A percentile compares a stretch with the other conserved stretches of the same genome.
phyloP scores from a whole-genome alignment of 2,888 invertebrate species.

The Apotomis turbidana region DNA sequence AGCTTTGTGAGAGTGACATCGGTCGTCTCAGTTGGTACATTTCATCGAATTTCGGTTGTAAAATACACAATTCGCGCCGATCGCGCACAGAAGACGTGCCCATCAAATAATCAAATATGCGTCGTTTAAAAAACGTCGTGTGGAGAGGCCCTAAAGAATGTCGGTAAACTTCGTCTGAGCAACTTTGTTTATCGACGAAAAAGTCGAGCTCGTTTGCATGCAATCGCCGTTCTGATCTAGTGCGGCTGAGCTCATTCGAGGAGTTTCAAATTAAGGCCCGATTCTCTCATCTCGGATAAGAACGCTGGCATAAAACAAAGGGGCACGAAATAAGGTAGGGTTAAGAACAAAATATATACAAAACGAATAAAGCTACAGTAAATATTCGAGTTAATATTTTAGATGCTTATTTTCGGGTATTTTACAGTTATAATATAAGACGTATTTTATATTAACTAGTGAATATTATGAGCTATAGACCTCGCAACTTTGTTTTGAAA shows the following conservation, averaged over 20 bases:
- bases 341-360: background rate
- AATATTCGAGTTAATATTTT: background rate
- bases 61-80: no score
- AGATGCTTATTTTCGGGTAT: no score
- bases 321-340: background rate
- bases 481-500: no score
- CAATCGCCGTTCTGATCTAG: constrained; percentile 43
- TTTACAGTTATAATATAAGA: no score
- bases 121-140: no score
- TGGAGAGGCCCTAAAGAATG: background rate
- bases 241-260: constrained; percentile 42
- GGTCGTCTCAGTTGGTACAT: no score
- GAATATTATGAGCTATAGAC: no score
- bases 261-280: constrained; percentile 44
- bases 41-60: no score
- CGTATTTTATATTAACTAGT: no score
- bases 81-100: no score
- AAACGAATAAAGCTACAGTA: background rate
- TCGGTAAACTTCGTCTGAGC: constrained; percentile 24
- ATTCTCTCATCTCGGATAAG: constrained; percentile 29
- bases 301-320: constrained; percentile 17
- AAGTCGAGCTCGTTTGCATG: constrained; percentile 44
- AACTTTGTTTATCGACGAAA: constrained; percentile 42
- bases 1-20: no score
- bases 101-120: no score